Evolutionary conservation across 2,888 invertebrate species (phyloP).

Genomic region (Drosophila helvetica): DNA sequence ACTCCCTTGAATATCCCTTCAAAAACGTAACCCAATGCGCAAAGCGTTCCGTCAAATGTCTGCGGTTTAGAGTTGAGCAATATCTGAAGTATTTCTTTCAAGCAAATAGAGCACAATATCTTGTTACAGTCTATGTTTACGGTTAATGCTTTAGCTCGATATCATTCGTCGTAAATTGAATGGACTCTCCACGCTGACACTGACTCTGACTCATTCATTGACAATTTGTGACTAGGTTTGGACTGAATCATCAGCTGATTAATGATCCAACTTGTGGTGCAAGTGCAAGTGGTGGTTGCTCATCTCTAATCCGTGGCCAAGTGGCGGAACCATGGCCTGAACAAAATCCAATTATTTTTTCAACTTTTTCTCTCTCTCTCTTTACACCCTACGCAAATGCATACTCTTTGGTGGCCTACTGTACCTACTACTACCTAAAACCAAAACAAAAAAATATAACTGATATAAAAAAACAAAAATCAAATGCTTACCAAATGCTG

Average conservation of each 20-base stretch:
- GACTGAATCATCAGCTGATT: conserved; percentile 12
- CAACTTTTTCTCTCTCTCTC: conserved; percentile 76
- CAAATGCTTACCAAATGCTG: conserved; percentile 67
- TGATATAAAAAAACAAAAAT: conserved; percentile 40
- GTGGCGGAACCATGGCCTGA: conserved; percentile 30
- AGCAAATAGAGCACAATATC: too few relatives aligned
- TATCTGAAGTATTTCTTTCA: conserved; percentile 5
- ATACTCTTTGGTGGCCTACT: conserved; percentile 79
- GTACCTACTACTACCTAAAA: conserved; percentile 69
- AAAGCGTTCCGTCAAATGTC: conserved; percentile 30
- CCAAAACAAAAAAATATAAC: conserved; percentile 45
- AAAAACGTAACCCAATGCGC: conserved; percentile 16
- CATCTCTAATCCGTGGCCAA: conserved; percentile 10
- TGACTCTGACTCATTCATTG: conserved; percentile 16
- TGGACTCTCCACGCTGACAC: background rate
- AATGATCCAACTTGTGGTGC: background rate
- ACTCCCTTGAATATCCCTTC: background rate
- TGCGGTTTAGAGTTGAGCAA: conserved; percentile 41
- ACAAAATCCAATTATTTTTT: conserved; percentile 67
- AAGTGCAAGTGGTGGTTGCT: conserved; percentile 22
- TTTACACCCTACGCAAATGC: conserved; percentile 78
- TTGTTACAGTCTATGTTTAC: too few relatives aligned
- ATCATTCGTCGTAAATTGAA: conserved; percentile 20
- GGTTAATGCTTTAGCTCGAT: too few relatives aligned
- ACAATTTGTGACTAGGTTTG: conserved; percentile 8